Conservation (phyloP, 2,113 vertebrate species). For the Crotalus tigris region DNA sequence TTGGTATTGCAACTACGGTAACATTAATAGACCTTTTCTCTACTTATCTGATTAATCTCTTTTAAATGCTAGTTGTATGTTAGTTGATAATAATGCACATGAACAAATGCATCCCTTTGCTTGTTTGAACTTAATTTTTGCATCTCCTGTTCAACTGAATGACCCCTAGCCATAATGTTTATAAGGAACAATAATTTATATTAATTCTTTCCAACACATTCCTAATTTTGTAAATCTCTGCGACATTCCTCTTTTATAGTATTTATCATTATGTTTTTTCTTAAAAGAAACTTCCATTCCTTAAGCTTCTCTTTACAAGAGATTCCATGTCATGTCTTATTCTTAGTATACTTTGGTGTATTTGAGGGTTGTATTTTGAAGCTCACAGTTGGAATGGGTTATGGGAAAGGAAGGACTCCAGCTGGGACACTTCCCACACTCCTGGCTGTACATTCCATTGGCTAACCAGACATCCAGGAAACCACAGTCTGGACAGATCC, state of each 20-base stretch:
- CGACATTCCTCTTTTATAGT: neutral
- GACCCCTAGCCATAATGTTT: neutral
- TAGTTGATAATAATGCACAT: neutral
- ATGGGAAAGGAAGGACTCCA: neutral
- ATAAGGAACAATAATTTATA: neutral
- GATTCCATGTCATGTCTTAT: neutral
- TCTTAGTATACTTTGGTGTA: neutral
- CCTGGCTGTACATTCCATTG: neutral
- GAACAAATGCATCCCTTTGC: neutral
- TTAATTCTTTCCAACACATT: neutral
- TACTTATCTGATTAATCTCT: neutral
- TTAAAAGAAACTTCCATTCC: neutral
- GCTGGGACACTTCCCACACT: neutral
- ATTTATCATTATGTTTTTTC: neutral
- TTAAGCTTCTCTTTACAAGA: neutral
- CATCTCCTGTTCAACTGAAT: neutral
- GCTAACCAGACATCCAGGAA: constrained; percentile 9
- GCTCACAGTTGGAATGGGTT: neutral
- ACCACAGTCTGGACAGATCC: constrained; percentile 16
- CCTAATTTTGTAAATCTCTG: neutral
- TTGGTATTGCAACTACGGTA: neutral
- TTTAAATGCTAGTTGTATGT: neutral
- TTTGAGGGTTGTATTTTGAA: neutral
- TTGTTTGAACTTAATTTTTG: neutral
- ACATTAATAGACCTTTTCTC: neutral